phyloP scores from a whole-genome alignment of 2,797 vertebrate genomes.

The Anolis apletophallus region DNA sequence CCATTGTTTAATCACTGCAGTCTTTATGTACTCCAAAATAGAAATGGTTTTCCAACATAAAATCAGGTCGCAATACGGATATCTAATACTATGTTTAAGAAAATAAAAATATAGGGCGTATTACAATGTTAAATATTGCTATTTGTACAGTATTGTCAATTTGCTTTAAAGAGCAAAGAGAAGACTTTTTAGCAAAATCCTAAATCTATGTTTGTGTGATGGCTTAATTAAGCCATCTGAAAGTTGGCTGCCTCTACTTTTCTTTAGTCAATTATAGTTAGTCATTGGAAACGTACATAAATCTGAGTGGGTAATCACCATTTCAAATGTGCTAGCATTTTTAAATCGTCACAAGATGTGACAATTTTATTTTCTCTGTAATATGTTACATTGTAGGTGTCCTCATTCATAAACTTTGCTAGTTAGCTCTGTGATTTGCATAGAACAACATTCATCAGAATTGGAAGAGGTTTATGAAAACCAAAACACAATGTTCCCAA shows the following conservation, averaged over 20 bases:
- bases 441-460: neutral
- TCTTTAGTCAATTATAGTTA: neutral
- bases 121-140: neutral
- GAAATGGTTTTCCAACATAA: neutral
- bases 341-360: conserved; percentile 5
- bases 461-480: neutral
- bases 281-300: neutral
- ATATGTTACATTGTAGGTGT: neutral
- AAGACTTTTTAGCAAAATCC: neutral
- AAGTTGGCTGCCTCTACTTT: neutral
- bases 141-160: neutral
- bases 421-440: neutral
- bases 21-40: neutral
- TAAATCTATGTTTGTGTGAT: neutral
- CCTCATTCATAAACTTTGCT: neutral
- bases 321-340: neutral
- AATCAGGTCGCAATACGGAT: neutral
- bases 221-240: neutral
- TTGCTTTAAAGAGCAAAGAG: neutral
- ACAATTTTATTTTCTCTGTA: neutral
- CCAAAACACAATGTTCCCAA: neutral
- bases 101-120: neutral
- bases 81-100: neutral
- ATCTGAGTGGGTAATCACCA: neutral
- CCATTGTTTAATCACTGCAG: neutral